Base-by-base conservation (phyloP, 2,113 vertebrate species). In the Saimiri boliviensis region DNA sequence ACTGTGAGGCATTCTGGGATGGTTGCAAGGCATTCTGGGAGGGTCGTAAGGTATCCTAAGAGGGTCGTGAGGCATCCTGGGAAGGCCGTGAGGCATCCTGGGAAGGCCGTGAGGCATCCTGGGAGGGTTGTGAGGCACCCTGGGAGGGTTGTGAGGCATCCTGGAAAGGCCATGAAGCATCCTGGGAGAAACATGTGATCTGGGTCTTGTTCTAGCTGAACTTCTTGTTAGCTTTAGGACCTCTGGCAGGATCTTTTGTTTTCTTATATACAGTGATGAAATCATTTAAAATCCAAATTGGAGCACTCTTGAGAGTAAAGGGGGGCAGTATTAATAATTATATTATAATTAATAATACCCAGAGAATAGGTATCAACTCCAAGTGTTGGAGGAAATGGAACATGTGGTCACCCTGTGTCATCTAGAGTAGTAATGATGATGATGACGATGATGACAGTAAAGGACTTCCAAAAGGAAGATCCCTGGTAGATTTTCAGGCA, bases 181-280 rank as follows among this genome's bases (percentile, higher is more conserved):
- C 21, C 20, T 93, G 52, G 70, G 60, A 93, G 8, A 11, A 71
- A 32, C 9, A 0, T 56, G 13, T 74, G 37, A 70, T 88, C 73
- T 84, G 84, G 47, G 70, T 92, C 66, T 74, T 88, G 73, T 83
- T 47, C n/a, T 30, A 73, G 8, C 25, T 63, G 74, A 93, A 66
- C 37, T 42, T 19, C 30, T 93, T 76, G 37, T 88, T 45, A 83
- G 56, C 42, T 91, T 84, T 23, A 32, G 71, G 74, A 84, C 76
- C 66, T 87, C 86, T 42, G n/a, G 85, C n/a, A 74, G 84, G n/a
- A 70, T 83, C 80, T 79, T 89, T 40, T 21, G 52, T 91, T 86
- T 94, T 87, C 85, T 70, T 73, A 58, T 9, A 45, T 16, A 81
- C 30, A 32, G 10, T 42, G 40, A 95, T 35, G 32, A 71, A 79